Conservation (phyloP, 2,888 invertebrate species). For the Aphodius granarius region DNA sequence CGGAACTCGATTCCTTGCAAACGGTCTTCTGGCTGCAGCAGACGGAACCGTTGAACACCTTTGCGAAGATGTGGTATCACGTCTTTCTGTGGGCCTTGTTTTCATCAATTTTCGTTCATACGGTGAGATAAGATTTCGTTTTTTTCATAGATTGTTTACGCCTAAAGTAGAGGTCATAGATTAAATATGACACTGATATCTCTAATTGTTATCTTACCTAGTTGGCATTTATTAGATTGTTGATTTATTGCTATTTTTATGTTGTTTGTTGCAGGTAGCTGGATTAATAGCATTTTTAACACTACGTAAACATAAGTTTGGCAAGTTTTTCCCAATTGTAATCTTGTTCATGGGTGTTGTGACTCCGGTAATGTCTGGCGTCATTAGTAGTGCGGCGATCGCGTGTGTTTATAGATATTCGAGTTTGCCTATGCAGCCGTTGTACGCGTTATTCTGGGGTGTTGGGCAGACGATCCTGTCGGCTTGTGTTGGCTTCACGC, state of each 20-base stretch:
- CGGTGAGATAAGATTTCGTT: conserved; percentile 46
- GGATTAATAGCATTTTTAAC: conserved; percentile 90
- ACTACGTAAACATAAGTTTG: conserved; percentile 90
- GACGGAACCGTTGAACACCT: conserved; percentile 62
- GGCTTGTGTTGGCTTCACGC: conserved; percentile 88
- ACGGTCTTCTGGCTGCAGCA: conserved; percentile 50
- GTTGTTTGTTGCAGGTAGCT: conserved; percentile 62
- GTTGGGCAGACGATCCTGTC: conserved; percentile 90
- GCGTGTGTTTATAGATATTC: conserved; percentile 93
- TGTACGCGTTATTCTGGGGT: conserved; percentile 93
- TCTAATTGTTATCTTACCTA: neutral
- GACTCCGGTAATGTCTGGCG: conserved; percentile 85
- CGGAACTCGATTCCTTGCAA: conserved; percentile 47
- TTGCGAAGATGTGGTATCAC: conserved; percentile 96
- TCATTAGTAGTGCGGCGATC: conserved; percentile 87
- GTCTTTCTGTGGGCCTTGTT: conserved; percentile 95
- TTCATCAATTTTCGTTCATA: conserved; percentile 91
- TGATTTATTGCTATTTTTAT: no score
- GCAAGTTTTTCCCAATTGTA: conserved; percentile 89
- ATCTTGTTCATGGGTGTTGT: conserved; percentile 88
- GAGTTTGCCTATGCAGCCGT: conserved; percentile 84
- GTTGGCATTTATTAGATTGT: neutral
- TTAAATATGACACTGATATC: neutral
- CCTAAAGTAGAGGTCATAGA: neutral
- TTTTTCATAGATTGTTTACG: neutral